phyloP scores from a whole-genome alignment of 2,113 vertebrate species.

The Pogona vitticeps region DNA sequence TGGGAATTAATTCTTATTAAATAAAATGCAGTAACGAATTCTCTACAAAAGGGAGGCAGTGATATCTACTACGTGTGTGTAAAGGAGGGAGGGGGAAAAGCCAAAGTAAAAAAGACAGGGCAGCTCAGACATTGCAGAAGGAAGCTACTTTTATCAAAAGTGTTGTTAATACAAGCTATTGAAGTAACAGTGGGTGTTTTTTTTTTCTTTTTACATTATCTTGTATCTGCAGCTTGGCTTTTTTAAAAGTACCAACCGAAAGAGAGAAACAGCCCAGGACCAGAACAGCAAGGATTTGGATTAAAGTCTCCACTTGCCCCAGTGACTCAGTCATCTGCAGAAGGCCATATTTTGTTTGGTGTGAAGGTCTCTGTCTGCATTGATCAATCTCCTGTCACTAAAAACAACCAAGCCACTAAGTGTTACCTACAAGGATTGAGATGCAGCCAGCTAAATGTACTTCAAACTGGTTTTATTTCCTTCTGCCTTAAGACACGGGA shows the following conservation, averaged over 20 bases:
- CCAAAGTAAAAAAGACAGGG: background rate
- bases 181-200: background rate
- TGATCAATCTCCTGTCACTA: background rate
- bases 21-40: too few relatives aligned
- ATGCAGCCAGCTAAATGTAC: slow-evolving; percentile 2
- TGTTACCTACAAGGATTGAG: background rate
- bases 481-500: slow-evolving; percentile 9
- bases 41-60: background rate
- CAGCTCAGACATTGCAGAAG: too few relatives aligned
- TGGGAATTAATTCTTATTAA: background rate
- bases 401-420: background rate
- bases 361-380: slow-evolving; percentile 28
- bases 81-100: background rate
- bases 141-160: background rate
- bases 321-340: background rate
- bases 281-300: slow-evolving; percentile 77
- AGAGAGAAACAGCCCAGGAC: slow-evolving; percentile 69
- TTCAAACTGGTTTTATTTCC: slow-evolving; percentile 29
- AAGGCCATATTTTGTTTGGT: background rate
- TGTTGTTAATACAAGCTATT: fast-evolving
- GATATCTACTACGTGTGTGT: background rate
- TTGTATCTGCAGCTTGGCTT: slow-evolving; percentile 87
- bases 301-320: slow-evolving; percentile 50
- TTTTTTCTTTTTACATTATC: background rate
- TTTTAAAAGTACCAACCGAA: slow-evolving; percentile 84